phyloP scores from a whole-genome alignment of 1,140 invertebrate species.

The Triops longicaudatus region DNA sequence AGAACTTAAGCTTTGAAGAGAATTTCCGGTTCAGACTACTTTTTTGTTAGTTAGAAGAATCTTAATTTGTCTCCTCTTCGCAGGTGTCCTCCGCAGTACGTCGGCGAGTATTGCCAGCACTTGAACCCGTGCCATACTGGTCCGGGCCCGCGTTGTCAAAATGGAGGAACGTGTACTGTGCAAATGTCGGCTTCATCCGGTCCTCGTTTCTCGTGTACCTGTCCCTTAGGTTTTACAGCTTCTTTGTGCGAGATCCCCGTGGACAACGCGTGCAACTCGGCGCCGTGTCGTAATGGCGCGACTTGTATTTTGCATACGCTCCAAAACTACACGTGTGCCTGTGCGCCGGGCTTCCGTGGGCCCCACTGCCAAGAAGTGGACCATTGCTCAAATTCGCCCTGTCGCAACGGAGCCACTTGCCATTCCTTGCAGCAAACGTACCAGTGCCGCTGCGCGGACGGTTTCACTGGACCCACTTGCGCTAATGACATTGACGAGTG shows the following conservation, averaged over 20 bases:
- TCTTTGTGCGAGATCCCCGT: conserved; percentile 86
- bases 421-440: conserved; percentile 61
- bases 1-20: too few species aligned
- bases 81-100: conserved; percentile 83
- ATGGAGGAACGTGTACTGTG: conserved; percentile 82
- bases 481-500: conserved; percentile 86
- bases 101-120: conserved; percentile 89
- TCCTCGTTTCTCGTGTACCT: conserved; percentile 73
- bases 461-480: conserved; percentile 77
- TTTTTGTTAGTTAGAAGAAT: neutral
- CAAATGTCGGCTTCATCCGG: conserved; percentile 52
- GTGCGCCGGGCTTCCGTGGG: conserved; percentile 73
- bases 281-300: conserved; percentile 77
- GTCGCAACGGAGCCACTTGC: conserved; percentile 76
- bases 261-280: conserved; percentile 78
- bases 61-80: conserved; percentile 37
- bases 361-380: conserved; percentile 77
- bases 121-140: conserved; percentile 84
- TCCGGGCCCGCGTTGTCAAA: conserved; percentile 69
- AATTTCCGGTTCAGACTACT: too few species aligned
- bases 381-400: conserved; percentile 78
- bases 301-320: conserved; percentile 65
- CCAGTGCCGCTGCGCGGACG: conserved; percentile 72
- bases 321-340: conserved; percentile 69
- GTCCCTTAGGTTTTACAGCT: conserved; percentile 82